These are phyloP conservation scores for Julus scanicus DNA, from an alignment of 2,888 invertebrate species.

Conservation along the genomic window DNA sequence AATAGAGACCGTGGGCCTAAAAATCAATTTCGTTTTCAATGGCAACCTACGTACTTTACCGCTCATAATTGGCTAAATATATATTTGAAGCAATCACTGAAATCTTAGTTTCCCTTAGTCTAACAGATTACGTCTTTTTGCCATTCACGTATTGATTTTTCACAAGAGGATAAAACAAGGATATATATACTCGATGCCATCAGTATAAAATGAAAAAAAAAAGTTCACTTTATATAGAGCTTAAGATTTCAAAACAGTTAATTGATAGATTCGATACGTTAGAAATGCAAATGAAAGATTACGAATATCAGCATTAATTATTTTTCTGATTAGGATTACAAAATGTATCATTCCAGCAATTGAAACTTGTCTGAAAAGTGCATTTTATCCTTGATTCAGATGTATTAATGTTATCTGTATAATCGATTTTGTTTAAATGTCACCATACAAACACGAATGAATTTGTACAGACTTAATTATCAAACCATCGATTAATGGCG, in stretches of 20 bases:
- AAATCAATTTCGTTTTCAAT: conserved; percentile 38
- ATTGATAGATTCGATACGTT: too few species aligned
- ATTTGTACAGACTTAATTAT: too few species aligned
- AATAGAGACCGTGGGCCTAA: not conserved
- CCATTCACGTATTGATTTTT: conserved; percentile 29
- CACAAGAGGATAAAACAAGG: not conserved
- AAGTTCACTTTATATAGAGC: not conserved
- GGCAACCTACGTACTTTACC: not conserved
- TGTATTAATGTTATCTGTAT: too few species aligned
- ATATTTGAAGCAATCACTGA: conserved; percentile 34
- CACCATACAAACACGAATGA: too few species aligned
- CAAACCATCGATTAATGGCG: too few species aligned
- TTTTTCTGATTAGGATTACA: too few species aligned
- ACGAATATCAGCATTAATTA: too few species aligned
- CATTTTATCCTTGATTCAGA: too few species aligned
- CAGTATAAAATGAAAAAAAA: not conserved
- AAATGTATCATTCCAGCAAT: too few species aligned
- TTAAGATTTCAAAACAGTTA: not conserved
- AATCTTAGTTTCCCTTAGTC: conserved; percentile 43
- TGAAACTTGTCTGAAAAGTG: too few species aligned
- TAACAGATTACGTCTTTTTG: conserved; percentile 17
- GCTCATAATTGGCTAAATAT: conserved; percentile 44
- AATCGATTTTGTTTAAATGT: too few species aligned
- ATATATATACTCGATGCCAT: not conserved
- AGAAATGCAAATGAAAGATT: too few species aligned